Base-by-base conservation (phyloP, 2,797 vertebrate species). In the Tarsius wallacei region DNA sequence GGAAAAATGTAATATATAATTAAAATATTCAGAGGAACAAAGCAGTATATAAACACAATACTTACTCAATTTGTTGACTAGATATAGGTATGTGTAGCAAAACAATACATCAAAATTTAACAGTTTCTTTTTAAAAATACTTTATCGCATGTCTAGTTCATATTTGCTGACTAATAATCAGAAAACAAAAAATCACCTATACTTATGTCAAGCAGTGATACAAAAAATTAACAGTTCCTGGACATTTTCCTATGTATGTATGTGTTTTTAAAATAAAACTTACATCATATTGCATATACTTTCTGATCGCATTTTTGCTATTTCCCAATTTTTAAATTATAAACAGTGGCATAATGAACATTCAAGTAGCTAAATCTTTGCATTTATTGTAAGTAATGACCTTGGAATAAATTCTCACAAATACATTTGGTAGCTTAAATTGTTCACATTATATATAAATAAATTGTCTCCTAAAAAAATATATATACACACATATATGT, bases 21-120 rank as follows among this genome's bases (percentile, higher is more conserved):
- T 96, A 92, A 96, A 94, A 77, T 61, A 90, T 59, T 82, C 73
- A 90, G 17, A 94, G 0, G 31, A 94, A 93, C 61, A 96, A 86
- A 33, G 51, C 28, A 87, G 53, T 64, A 36, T 10, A 59, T 15
- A 93, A 83, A 73, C 14, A 85, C 5, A 77, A 59, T 68, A 70
- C 26, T 92, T 68, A 87, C 5, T 16, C 19, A 77, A 87, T 93
- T 90, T 90, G 26, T 90, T 93, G 22, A 16, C 3, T 26, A 64
- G 31, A 42, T 51, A 26, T 14, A 71, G 42, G 57, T 63, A 85
- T 19, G 12, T 70, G 12, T 31, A 94, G 49, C 57, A 86, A 92
- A 92, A 73, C 14, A 76, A 31, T 70, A 42, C 0, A 77, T 36
- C 61, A 89, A 87, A 85, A 83, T 90, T 12, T 94, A 22, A 66